Conservation (phyloP, 30 jellyfish, hydroid and myxozoan genomes). For the Mastigias papua region DNA sequence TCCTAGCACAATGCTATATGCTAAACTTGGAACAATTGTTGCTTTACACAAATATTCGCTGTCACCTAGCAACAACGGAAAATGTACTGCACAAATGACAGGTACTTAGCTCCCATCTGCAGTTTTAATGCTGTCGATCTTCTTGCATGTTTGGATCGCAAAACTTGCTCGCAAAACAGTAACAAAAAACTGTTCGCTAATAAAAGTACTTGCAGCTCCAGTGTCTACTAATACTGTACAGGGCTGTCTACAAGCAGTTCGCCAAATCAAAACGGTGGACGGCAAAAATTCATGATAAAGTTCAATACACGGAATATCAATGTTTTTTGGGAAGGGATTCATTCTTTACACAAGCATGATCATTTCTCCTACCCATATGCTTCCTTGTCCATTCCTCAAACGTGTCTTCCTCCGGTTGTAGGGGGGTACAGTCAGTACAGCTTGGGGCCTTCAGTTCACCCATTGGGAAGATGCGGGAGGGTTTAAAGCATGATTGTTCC, state of each 20-base stretch:
- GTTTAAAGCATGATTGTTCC: not conserved
- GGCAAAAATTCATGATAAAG: not conserved
- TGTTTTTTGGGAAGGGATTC: not conserved
- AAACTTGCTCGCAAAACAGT: no score
- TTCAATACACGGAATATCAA: not conserved
- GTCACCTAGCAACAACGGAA: not conserved
- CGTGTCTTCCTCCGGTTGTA: not conserved
- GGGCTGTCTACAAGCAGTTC: slow-evolving; percentile 7
- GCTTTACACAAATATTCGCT: not conserved
- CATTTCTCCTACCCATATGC: not conserved
- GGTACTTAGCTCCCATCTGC: not conserved
- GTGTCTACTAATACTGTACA: slow-evolving; percentile 5
- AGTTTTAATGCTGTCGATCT: not conserved
- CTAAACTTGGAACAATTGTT: slow-evolving; percentile 2
- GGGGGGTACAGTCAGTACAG: not conserved
- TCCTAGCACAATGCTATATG: slow-evolving; percentile 29
- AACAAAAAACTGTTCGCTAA: no score
- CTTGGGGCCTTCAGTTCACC: slow-evolving; percentile 19
- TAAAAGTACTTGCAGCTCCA: slow-evolving; percentile 4
- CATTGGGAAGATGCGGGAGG: not conserved
- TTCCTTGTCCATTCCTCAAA: not conserved
- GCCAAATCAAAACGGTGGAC: not conserved
- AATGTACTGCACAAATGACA: not conserved
- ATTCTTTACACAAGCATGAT: not conserved
- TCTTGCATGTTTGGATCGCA: not conserved